Conservation (phyloP, 2,797 vertebrate species). For the Triplophysa bombifrons region DNA sequence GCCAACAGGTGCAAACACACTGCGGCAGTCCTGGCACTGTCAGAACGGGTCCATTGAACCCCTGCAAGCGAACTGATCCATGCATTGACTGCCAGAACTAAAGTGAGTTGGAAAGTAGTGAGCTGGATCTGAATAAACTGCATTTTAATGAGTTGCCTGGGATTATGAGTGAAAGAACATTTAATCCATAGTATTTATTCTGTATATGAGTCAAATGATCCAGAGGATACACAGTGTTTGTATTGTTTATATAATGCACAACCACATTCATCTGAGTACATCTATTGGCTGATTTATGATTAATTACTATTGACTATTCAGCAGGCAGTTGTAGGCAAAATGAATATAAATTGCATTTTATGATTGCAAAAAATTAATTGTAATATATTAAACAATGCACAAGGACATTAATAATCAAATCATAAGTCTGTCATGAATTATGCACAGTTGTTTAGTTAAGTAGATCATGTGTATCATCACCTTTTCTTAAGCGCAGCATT, state of each 20-base stretch:
- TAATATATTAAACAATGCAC: background rate
- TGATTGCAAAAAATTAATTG: background rate
- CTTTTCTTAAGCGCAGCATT: background rate
- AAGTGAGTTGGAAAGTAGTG: background rate
- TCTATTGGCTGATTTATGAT: conserved; percentile 32
- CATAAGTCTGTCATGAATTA: background rate
- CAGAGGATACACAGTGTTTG: background rate
- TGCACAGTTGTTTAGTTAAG: background rate
- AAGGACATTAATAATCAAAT: background rate
- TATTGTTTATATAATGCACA: conserved; percentile 3
- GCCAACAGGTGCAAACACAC: conserved; percentile 26
- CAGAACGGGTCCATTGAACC: conserved; percentile 9
- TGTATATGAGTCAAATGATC: background rate
- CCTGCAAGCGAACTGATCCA: background rate
- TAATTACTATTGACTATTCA: conserved; percentile 11
- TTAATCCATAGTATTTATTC: conserved; percentile 11
- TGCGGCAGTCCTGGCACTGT: conserved; percentile 9
- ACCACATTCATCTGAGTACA: background rate
- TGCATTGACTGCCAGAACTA: background rate
- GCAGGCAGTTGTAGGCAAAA: conserved; percentile 4
- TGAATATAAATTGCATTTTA: background rate
- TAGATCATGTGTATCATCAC: background rate
- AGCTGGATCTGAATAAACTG: conserved; percentile 18
- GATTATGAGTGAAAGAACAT: background rate
- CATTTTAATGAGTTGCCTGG: conserved; percentile 10